Base-by-base conservation (phyloP, 1,140 invertebrate species). In the Phymorhynchus buccinoides region DNA sequence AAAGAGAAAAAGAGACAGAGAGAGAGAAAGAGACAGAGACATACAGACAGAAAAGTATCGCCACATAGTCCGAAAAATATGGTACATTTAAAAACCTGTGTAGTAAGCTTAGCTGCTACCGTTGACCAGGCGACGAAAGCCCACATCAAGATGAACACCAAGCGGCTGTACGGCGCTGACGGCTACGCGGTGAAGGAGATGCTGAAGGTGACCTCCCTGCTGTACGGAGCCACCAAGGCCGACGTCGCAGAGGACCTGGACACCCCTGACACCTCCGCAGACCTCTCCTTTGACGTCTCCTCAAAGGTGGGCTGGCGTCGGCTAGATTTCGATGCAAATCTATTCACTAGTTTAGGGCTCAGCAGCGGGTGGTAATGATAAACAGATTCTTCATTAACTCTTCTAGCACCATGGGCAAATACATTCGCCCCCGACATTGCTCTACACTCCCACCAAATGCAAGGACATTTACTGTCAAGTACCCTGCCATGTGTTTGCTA, bases 161-260 rank as follows among this genome's bases (percentile, higher is more conserved):
- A 98, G 93, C 96, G 97, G 88, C 90, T 99, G 0, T 99, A 99
- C 92, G 97, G 97, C 88, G 97, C 98, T 3, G 98, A 99, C 91
- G 97, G 97, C 0, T 97, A 98, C 94, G 97, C 98, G 14, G 98
- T 99, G 0, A 96, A 97, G 89, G 99, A 99, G 94, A 91, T 99
- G 81, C 94, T 99, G 27, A 99, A 99, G 94, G 96, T 99, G 30
- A 96, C 97, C 0, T 94, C 94, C 1, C 93, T 99, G 30, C 93
- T 99, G 52, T 97, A 98, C 84, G 94, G 96, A 73, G 97, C 97
- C 18, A 95, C 96, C 88, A 95, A 94, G 87, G 90, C 91, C 22
- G 93, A 94, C 86, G 88, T 91, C 22, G 86, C 89, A 35, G 89
- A 93, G 27, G 87, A 90, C 32, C 85, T 91, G 35, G 90, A 92